Conservation (phyloP, 2,797 vertebrate species). For the Catamblyrhynchus diadema region DNA sequence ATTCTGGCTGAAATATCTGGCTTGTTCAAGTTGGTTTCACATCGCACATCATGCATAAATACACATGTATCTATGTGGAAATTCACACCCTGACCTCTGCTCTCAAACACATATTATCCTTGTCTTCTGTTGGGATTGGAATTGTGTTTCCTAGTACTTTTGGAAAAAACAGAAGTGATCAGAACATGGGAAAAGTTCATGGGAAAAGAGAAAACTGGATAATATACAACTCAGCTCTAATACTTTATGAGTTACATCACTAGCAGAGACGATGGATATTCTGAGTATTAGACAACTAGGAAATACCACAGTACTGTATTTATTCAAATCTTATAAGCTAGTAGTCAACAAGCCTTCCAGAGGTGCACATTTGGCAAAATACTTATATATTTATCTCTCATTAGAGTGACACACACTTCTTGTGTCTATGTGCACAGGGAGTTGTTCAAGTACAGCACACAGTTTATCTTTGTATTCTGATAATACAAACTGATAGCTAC, state of each 20-base stretch:
- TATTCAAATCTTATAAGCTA: neutral
- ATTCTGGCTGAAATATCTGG: neutral
- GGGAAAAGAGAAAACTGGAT: conserved; percentile 60
- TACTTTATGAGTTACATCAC: conserved; percentile 51
- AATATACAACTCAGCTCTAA: conserved; percentile 47
- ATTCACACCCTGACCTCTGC: neutral
- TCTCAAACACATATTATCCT: neutral
- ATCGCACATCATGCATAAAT: neutral
- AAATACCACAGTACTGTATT: conserved; percentile 28
- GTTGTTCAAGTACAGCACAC: neutral
- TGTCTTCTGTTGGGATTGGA: neutral
- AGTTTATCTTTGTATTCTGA: neutral
- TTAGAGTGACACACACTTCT: neutral
- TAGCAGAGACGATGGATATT: neutral
- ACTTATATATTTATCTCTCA: neutral
- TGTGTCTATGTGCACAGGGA: neutral
- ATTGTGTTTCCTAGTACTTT: neutral
- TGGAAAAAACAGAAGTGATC: conserved; percentile 15
- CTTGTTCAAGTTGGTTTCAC: neutral
- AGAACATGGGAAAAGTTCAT: conserved; percentile 63
- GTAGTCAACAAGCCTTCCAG: neutral
- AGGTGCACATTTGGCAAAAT: neutral
- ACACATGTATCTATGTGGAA: neutral
- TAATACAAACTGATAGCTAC: neutral
- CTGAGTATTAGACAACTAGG: neutral